A percentile compares a stretch with the other conserved stretches of the same genome.
Evolutionary conservation across 2,888 invertebrate species (phyloP).

Genomic region (Protophormia terraenovae): DNA sequence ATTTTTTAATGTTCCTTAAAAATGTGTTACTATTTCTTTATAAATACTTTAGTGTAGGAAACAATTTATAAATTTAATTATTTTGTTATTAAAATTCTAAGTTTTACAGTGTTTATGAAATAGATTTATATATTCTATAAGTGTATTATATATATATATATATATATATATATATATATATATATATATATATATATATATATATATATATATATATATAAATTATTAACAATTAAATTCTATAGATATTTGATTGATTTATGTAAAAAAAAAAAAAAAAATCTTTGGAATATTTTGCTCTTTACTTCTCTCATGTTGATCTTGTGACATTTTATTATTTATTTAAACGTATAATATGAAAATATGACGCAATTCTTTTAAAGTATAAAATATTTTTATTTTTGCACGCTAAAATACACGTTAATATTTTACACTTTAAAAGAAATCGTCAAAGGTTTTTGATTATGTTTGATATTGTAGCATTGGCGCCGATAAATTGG

Average conservation of each 20-base stretch:
- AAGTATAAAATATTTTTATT: constrained; percentile 61
- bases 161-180: not conserved
- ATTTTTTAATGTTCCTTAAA: not conserved
- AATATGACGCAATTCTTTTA: constrained; percentile 61
- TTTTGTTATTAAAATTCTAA: constrained; percentile 34
- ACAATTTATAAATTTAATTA: constrained; percentile 39
- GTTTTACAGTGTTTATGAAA: constrained; percentile 13
- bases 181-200: not conserved
- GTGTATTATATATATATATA: not conserved
- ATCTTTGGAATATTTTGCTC: constrained; percentile 46
- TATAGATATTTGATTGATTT: constrained; percentile 30
- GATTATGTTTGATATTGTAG: constrained; percentile 98
- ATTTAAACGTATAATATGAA: not conserved
- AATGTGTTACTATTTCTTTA: not conserved
- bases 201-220: constrained; percentile 11
- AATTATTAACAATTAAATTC: constrained; percentile 48
- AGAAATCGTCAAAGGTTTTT: constrained; percentile 82
- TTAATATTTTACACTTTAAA: constrained; percentile 76
- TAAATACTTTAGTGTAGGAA: constrained; percentile 40
- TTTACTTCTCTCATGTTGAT: not conserved
- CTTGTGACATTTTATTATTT: not conserved
- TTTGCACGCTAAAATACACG: not conserved
- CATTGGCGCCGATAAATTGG: constrained; percentile 97
- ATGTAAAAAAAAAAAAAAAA: constrained; percentile 30
- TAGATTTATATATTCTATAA: no score